These are phyloP conservation scores for Drepanosiphum platanoidis DNA, from an alignment of 2,888 invertebrate species.

Conservation along the genomic window DNA sequence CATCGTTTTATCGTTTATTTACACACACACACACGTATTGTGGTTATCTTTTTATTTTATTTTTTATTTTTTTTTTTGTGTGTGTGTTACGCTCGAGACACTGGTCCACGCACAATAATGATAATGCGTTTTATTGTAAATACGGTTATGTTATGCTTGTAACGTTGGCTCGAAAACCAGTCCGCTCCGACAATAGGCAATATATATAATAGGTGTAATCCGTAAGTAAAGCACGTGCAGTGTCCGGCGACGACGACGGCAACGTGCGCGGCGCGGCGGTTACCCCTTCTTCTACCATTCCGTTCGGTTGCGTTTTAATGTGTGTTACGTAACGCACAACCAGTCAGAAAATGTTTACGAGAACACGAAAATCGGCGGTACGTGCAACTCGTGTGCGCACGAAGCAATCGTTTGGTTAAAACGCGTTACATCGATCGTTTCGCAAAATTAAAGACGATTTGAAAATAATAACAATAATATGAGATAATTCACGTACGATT, in stretches of 20 bases:
- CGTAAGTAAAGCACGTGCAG: conserved; percentile 10
- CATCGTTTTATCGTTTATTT: too few species aligned
- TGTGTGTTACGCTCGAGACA: too few species aligned
- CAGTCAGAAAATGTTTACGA: conserved; percentile 29
- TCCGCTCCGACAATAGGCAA: neutral
- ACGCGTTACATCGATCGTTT: neutral
- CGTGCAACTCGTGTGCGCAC: neutral
- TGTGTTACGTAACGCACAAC: conserved; percentile 22
- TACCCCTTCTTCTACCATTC: neutral
- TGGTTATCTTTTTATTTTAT: too few species aligned
- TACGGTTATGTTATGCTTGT: too few species aligned
- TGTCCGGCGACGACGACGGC: neutral
- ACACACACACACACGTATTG: too few species aligned
- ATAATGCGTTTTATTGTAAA: too few species aligned
- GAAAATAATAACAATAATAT: too few species aligned
- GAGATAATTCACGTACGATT: too few species aligned
- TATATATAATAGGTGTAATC: too few species aligned
- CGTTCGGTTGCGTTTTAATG: neutral
- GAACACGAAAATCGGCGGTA: conserved; percentile 9
- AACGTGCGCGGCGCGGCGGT: neutral
- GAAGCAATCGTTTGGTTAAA: neutral
- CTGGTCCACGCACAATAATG: too few species aligned
- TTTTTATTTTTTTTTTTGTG: too few species aligned
- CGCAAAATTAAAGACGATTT: neutral
- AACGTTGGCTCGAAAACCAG: neutral